These are phyloP conservation scores for Aphyosemion australe DNA, from an alignment of 2,113 vertebrate genomes.

Conservation along the genomic window DNA sequence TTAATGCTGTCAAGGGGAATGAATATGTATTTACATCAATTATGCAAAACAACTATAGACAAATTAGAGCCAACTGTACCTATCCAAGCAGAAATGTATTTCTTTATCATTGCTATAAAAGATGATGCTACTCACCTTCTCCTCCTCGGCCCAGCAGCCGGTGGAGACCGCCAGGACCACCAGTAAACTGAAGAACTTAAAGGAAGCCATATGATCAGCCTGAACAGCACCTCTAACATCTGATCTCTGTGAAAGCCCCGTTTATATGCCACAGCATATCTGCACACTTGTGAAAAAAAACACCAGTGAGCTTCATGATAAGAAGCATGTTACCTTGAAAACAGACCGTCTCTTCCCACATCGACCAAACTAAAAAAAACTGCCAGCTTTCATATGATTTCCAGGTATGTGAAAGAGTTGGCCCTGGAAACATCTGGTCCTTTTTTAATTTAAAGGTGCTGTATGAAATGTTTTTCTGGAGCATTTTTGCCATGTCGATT, in stretches of 20 bases:
- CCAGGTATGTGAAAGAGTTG: neutral
- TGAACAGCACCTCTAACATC: constrained; percentile 10
- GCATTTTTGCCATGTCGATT: too few species aligned
- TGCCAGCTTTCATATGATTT: neutral
- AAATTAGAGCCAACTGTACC: too few species aligned
- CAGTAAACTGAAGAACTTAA: constrained; percentile 31
- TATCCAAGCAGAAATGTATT: too few species aligned
- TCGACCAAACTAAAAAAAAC: neutral
- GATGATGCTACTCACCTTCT: constrained; percentile 40
- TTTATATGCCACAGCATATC: constrained; percentile 21
- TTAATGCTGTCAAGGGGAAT: too few species aligned
- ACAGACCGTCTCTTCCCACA: constrained; percentile 53
- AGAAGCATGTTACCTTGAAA: constrained; percentile 34
- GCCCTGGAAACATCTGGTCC: constrained; percentile 18
- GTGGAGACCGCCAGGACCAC: constrained; percentile 35
- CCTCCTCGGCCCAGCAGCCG: constrained; percentile 56
- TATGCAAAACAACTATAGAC: too few species aligned
- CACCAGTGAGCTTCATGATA: constrained; percentile 23
- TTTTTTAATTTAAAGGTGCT: too few species aligned
- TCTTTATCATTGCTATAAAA: too few species aligned
- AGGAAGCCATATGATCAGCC: constrained; percentile 42
- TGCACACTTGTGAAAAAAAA: neutral
- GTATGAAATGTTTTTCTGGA: too few species aligned
- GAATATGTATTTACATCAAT: too few species aligned
- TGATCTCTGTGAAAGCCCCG: neutral